Evolutionary conservation across 2,888 invertebrate species (phyloP), one percentile per base, ranked within the genome.

Genomic region (Hydraecia micacea): DNA sequence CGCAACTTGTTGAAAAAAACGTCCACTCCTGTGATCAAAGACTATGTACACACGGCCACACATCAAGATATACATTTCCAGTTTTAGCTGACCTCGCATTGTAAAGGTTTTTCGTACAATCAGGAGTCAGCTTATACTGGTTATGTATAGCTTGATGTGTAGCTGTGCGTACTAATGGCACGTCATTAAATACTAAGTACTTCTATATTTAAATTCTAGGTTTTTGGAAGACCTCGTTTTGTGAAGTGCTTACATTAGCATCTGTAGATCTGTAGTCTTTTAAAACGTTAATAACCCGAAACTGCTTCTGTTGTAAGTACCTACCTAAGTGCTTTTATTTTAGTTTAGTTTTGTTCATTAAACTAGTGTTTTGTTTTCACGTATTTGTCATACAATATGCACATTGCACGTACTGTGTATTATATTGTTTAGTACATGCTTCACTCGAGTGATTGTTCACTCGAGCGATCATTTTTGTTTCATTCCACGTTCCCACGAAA

Each of bases 241-340:
- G 52, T 75, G 13, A 73, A 70, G 60, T 83, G 73, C 80, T 42
- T 78, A 18, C 60, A 86, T 84, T 85, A 83, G 67, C 75, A 75
- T 85, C 36, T 28, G n/a, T 75, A 68, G 62, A 81, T 75, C 46
- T 58, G 39, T 81, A 68, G 58, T 81, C 58, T 68, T 75, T 80
- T 68, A 55, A 67, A 75, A 74, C 46, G 70, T 67, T 74, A 71
- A 74, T 84, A 60, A 46, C 39, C 32, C 25, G 39, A 62, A 74
- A 69, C n/a, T 39, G 39, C 32, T 58, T 71, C 28, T 65, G 55
- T 67, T 62, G 11, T 58, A 60, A 62, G 46, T 75, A 32, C 32
- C 42, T 55, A 28, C 36, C 28, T 39, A 36, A 60, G 58, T 71
- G 60, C 63, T 79, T 84, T 70, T 62, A 32, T 49, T 80, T 73